Evolutionary conservation across 2,888 invertebrate species (phyloP), one percentile per base, ranked within the genome.

Genomic region (Drosophila fulvimacula): DNA sequence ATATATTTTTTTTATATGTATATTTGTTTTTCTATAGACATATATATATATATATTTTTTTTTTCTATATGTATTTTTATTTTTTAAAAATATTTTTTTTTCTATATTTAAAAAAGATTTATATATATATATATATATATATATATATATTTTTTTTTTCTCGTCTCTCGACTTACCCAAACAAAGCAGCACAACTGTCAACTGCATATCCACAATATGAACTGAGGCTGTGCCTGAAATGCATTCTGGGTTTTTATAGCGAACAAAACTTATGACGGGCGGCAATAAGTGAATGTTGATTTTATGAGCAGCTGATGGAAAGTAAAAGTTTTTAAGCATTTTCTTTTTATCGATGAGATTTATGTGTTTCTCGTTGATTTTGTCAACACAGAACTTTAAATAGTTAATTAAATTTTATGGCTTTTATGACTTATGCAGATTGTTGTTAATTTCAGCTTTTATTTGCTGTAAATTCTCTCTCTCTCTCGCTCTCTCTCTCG

Each of bases 191-290:
- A 65, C 64, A 75, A 72, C 61, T 60, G 57, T 57, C 64, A 62
- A 24, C 66, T 67, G 61, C 78, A 78, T 78, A 63, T 55, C 69
- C 30, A 21, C 24, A 62, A 32, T 17, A n/a, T 30, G 2, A 60
- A 78, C 67, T 78, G 72, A 6, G n/a, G 0, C 34, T 39, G 19
- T 17, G 49, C 24, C 5, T 9, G 19, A 30, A 63, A 41, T 46
- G 34, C 32, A 56, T 51, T 61, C 51, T 30, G 17, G 19, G 9
- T 72, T 78, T 78, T 75, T 78, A 78, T 78, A 78, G 52, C 7
- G 19, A 19, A 21, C 39, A 19, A 42, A 68, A 36, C 19, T 38
- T 15, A 11, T 11, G 41, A 38, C 17, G 19, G 27, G 27, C 27
- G 15, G n/a, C 27, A 27, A 32, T 38, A 38, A 51, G n/a, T 51